Evolutionary conservation across 2,888 invertebrate genomes (phyloP).

Genomic region (Gonocerus acuteangulatus): DNA sequence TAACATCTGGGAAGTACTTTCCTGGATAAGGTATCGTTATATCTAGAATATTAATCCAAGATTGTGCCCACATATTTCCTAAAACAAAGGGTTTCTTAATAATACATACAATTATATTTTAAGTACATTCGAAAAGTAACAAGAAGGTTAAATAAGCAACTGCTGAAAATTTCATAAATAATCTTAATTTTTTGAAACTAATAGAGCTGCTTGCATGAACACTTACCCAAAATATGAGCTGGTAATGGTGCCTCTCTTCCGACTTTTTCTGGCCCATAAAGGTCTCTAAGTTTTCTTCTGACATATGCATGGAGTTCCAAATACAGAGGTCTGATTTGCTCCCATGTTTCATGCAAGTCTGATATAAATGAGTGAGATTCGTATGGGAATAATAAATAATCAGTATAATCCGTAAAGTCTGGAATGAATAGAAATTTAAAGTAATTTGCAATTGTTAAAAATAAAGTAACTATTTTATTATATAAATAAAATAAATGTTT

Average conservation of each 20-base stretch:
- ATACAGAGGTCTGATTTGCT: conserved; percentile 76
- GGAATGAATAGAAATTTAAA: conserved; percentile 39
- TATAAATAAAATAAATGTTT: too few relatives aligned
- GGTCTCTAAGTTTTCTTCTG: conserved; percentile 68
- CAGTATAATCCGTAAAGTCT: conserved; percentile 83
- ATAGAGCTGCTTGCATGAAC: too few relatives aligned
- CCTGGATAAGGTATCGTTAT: conserved; percentile 79
- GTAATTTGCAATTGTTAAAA: too few relatives aligned
- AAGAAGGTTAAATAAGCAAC: too few relatives aligned
- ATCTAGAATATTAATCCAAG: conserved; percentile 75
- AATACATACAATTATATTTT: too few relatives aligned
- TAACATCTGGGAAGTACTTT: conserved; percentile 72
- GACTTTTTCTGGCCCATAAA: conserved; percentile 75
- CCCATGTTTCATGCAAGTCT: conserved; percentile 76
- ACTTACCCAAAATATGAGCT: conserved; percentile 67
- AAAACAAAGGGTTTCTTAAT: conserved; percentile 28
- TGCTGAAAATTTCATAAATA: too few relatives aligned
- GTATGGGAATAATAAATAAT: conserved; percentile 83
- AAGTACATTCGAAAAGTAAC: too few relatives aligned
- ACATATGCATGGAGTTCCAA: conserved; percentile 84
- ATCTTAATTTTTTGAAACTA: too few relatives aligned
- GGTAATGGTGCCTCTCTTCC: conserved; percentile 74
- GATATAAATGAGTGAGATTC: conserved; percentile 67
- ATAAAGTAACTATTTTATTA: too few relatives aligned
- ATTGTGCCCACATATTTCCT: conserved; percentile 86